Evolutionary conservation across 1,140 invertebrate genomes (phyloP).

Genomic region (Musca domestica): DNA sequence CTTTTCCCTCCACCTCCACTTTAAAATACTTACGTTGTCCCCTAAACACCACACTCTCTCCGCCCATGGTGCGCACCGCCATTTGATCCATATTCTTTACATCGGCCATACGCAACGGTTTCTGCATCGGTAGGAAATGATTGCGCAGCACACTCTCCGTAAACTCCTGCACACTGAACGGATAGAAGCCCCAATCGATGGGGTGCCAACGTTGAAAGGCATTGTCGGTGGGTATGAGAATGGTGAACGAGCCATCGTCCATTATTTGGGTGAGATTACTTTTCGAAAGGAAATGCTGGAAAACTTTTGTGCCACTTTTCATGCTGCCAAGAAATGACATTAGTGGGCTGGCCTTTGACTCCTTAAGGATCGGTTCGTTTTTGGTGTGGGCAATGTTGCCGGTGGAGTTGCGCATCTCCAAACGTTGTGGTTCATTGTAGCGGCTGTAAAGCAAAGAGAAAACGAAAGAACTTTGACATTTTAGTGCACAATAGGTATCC

Average conservation of each 20-base stretch:
- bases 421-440: constrained; percentile 51
- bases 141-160: constrained; percentile 63
- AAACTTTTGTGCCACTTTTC: constrained; percentile 64
- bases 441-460: constrained; percentile 32
- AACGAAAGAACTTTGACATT: constrained; percentile 22
- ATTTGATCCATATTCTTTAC: constrained; percentile 57
- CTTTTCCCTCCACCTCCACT: too few relatives aligned
- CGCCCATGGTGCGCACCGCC: constrained; percentile 58
- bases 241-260: constrained; percentile 62
- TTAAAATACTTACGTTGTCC: constrained; percentile 59
- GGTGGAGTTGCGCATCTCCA: constrained; percentile 50
- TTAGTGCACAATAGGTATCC: not conserved
- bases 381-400: constrained; percentile 43
- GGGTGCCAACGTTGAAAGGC: constrained; percentile 68
- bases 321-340: constrained; percentile 61
- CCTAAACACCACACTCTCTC: constrained; percentile 58
- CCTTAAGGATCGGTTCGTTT: constrained; percentile 52
- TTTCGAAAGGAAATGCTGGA: constrained; percentile 62
- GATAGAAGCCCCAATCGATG: constrained; percentile 70
- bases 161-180: constrained; percentile 66
- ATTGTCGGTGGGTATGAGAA: constrained; percentile 63
- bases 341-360: constrained; percentile 59
- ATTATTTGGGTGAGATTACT: constrained; percentile 61
- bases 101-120: constrained; percentile 56
- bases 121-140: constrained; percentile 62